These are phyloP conservation scores for Drosophila anomalata DNA, from an alignment of 2,888 invertebrate species.

Conservation along the genomic window DNA sequence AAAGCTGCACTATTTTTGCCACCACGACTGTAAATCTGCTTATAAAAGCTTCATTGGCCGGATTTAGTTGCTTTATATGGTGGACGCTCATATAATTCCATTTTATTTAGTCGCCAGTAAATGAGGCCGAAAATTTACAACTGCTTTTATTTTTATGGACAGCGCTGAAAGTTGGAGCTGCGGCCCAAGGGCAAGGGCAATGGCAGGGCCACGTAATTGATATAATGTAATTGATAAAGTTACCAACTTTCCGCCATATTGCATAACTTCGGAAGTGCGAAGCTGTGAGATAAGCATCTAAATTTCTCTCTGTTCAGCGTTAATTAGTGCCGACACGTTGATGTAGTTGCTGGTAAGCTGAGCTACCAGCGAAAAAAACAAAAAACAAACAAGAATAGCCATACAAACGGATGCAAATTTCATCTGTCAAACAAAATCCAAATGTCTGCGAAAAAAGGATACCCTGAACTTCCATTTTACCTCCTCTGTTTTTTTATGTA, in stretches of 20 bases:
- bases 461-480: constrained; percentile 21
- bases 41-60: constrained; percentile 10
- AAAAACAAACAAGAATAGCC: neutral
- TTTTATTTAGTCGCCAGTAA: constrained; percentile 64
- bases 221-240: constrained; percentile 69
- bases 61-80: constrained; percentile 53
- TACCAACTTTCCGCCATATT: constrained; percentile 34
- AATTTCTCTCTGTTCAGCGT: constrained; percentile 11
- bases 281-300: constrained; percentile 31
- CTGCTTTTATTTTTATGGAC: constrained; percentile 58
- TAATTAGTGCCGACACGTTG: constrained; percentile 29
- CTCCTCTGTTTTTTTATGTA: neutral
- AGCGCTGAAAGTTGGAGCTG: constrained; percentile 30
- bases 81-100: constrained; percentile 65
- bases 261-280: constrained; percentile 39
- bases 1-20: neutral
- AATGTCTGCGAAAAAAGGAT: constrained; percentile 5
- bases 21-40: neutral
- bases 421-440: constrained; percentile 29
- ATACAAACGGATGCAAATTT: constrained; percentile 28
- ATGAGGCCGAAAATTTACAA: constrained; percentile 71
- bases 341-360: constrained; percentile 3
- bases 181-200: constrained; percentile 43
- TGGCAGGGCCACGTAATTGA: constrained; percentile 62
- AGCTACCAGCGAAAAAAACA: neutral